Conservation (phyloP, 2,797 vertebrate species). For the Acipenser transmontanus region DNA sequence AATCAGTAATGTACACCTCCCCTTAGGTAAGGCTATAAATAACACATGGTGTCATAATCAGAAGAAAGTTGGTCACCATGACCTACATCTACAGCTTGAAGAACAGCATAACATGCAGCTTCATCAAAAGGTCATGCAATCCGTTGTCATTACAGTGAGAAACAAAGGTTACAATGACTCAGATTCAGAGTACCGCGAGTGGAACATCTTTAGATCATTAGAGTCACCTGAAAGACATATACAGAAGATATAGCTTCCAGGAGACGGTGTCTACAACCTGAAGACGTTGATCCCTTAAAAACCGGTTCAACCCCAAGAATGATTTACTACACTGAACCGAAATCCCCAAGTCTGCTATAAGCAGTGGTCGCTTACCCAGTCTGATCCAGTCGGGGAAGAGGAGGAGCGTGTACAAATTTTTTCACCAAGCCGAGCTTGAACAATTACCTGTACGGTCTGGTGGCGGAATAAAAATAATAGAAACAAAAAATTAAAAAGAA, state of each 20-base stretch:
- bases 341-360: not conserved
- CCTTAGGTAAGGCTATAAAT: not conserved
- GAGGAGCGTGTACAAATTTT: conserved; percentile 92
- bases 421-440: conserved; percentile 93
- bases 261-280: not conserved
- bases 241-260: too few relatives aligned
- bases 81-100: too few relatives aligned
- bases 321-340: too few relatives aligned
- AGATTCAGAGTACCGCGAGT: too few relatives aligned
- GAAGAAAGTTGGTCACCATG: too few relatives aligned
- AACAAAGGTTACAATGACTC: too few relatives aligned
- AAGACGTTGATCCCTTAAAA: not conserved
- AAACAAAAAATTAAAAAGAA: not conserved
- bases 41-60: too few relatives aligned
- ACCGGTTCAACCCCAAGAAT: too few relatives aligned
- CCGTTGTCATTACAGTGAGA: too few relatives aligned
- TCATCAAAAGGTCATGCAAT: too few relatives aligned
- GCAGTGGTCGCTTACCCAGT: conserved; percentile 72
- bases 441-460: conserved; percentile 95
- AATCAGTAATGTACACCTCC: not conserved
- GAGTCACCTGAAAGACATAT: too few relatives aligned
- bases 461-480: conserved; percentile 24
- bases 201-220: too few relatives aligned
- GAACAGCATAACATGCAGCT: not conserved
- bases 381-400: conserved; percentile 92